phyloP scores from a whole-genome alignment of 2,113 vertebrate genomes.

The Capreolus pygargus region DNA sequence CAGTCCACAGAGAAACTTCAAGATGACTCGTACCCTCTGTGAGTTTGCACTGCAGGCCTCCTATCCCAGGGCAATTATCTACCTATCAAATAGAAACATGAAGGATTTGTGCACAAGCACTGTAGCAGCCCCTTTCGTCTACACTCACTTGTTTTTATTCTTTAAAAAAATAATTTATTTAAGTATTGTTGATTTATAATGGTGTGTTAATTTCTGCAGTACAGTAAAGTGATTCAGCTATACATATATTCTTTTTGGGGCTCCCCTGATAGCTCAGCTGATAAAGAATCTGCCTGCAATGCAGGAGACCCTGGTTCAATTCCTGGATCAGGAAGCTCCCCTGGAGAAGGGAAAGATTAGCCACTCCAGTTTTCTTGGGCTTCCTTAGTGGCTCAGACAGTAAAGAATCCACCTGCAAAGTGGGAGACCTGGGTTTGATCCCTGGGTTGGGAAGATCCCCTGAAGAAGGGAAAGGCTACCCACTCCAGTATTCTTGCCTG shows the following conservation, averaged over 20 bases:
- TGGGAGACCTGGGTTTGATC: not conserved
- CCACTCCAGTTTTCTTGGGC: not conserved
- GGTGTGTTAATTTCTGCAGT: not conserved
- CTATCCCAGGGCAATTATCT: not conserved
- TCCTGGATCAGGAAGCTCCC: not conserved
- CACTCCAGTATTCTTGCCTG: not conserved
- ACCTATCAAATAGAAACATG: not conserved
- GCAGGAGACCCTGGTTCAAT: not conserved
- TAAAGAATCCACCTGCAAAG: not conserved
- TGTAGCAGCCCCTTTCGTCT: not conserved
- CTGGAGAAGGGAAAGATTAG: not conserved
- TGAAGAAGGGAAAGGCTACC: not conserved
- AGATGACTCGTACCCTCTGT: not conserved
- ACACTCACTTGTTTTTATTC: conserved; percentile 16
- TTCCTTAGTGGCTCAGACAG: not conserved
- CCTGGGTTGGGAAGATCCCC: not conserved
- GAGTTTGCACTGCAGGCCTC: conserved; percentile 8
- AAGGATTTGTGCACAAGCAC: not conserved
- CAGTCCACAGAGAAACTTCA: not conserved
- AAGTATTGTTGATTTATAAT: not conserved
- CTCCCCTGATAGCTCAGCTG: not conserved
- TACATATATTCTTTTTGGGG: not conserved
- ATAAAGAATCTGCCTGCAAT: not conserved
- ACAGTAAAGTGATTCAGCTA: not conserved
- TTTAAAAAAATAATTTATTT: not conserved